Conservation (phyloP, 2,888 invertebrate species). For the Cantharis flavilabris region DNA sequence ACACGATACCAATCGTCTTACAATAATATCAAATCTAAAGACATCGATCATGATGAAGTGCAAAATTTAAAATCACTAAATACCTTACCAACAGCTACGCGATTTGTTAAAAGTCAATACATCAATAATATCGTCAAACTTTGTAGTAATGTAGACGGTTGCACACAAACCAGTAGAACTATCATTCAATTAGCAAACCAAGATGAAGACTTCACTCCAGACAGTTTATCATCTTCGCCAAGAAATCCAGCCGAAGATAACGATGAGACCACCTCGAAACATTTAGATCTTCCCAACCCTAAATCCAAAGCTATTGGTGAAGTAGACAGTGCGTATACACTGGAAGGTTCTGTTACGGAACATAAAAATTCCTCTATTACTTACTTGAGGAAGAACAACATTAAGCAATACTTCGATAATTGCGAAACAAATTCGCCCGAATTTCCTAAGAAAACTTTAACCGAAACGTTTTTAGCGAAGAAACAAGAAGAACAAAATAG, state of each 20-base stretch:
- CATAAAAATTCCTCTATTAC: background rate
- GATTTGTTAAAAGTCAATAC: background rate
- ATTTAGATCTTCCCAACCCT: slow-evolving; percentile 2
- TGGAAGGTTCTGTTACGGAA: background rate
- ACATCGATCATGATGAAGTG: background rate
- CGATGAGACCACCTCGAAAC: background rate
- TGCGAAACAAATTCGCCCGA: background rate
- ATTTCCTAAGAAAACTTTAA: slow-evolving; percentile 38
- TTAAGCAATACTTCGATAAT: slow-evolving; percentile 17
- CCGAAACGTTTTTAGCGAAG: slow-evolving; percentile 41
- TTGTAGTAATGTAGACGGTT: slow-evolving; percentile 32
- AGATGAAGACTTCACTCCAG: slow-evolving; percentile 44
- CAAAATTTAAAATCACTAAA: background rate
- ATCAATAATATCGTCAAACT: background rate
- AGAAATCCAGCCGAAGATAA: slow-evolving; percentile 1
- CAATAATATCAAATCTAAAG: background rate
- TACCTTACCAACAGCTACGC: background rate
- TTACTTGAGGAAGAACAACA: slow-evolving; percentile 16
- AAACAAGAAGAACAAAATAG: slow-evolving; percentile 23
- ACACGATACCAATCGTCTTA: no score
- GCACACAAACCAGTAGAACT: slow-evolving; percentile 65
- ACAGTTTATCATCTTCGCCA: slow-evolving; percentile 46
- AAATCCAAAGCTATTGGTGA: background rate
- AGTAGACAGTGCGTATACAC: background rate
- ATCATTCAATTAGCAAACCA: slow-evolving; percentile 58